These are phyloP conservation scores for Esperia sulphurella DNA, from an alignment of 2,888 invertebrate genomes.

Conservation along the genomic window DNA sequence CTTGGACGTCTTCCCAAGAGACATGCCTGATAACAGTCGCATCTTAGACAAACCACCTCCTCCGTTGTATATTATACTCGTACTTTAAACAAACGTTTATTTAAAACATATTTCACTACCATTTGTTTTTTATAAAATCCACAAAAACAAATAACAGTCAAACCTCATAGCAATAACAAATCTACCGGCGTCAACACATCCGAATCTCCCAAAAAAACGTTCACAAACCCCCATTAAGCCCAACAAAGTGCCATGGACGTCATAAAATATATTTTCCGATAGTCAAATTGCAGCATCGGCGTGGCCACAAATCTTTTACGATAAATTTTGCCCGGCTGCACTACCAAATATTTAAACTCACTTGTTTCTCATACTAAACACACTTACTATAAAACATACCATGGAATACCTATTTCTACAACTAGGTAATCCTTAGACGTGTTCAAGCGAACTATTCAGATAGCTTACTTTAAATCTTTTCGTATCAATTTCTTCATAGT, in stretches of 20 bases:
- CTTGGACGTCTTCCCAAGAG: too few species aligned
- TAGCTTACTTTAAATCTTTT: too few species aligned
- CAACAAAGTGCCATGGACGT: conserved; percentile 60
- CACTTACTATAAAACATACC: too few species aligned
- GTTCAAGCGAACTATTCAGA: too few species aligned
- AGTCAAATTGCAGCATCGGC: conserved; percentile 72
- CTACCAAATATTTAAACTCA: conserved; percentile 22
- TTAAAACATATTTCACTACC: too few species aligned
- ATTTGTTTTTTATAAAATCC: not conserved
- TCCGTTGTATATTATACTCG: too few species aligned
- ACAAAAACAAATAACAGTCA: not conserved
- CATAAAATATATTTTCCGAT: conserved; percentile 75
- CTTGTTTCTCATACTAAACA: not conserved
- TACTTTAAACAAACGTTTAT: too few species aligned
- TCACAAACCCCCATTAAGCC: conserved; percentile 49
- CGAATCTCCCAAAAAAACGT: conserved; percentile 32
- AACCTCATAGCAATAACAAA: conserved; percentile 24
- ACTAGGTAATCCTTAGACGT: too few species aligned
- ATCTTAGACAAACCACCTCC: too few species aligned
- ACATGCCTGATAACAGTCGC: too few species aligned
- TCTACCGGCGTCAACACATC: conserved; percentile 34
- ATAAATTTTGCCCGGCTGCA: conserved; percentile 55
- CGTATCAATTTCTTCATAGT: too few species aligned
- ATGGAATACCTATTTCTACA: too few species aligned
- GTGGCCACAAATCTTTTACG: conserved; percentile 65